Base-by-base conservation (phyloP, 1,140 invertebrate species). In the Leptestheria dahalacensis region DNA sequence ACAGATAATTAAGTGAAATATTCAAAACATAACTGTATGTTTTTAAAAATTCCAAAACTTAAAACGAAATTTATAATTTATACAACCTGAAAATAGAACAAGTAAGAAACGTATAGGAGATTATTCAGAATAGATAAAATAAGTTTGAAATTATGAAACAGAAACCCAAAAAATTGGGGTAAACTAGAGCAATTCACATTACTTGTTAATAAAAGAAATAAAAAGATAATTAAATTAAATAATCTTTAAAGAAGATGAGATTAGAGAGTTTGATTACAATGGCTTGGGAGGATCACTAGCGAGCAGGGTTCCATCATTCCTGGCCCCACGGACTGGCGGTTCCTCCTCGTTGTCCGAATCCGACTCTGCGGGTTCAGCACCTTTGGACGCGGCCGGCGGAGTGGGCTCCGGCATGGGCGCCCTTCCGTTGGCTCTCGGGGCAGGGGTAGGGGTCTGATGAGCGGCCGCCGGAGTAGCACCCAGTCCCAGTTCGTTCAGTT, bases 241-340 rank as follows among this genome's bases (percentile, higher is more conserved):
- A n/a, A 11, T 50, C 18, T 20, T 6, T 25, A 23, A 28, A 18
- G 58, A 49, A 58, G 15, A 53, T 18, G 57, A 83, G 49, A 61
- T 90, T 88, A 79, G n/a, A n/a, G n/a, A n/a, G n/a, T n/a, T n/a
- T n/a, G n/a, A n/a, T n/a, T n/a, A 94, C 90, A 97, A 80, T 65
- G 94, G 92, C 71, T 95, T 90, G 3, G 92, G 91, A 23, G 92
- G 91, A 75, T 97, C 93, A 67, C 91, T 95, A 41, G 93, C 93
- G 4, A 96, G 77, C 26, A 97, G 74, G 1, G 93, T 97, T 54
- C 93, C 94, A 74, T 97, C 91, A 67, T 91, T 91, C 61, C 86
- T 77, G 33, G 75, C 72, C 41, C 74, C 73, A 24, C 75, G 66
- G 12, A 68, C 69, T 50, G 67, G 66, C 3, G 71, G 71, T 46